Percentiles rank a stretch among this genome's conserved stretches.
phyloP scores from a whole-genome alignment of 92 coral and sea anemone genomes.

The Scolanthus callimorphus region DNA sequence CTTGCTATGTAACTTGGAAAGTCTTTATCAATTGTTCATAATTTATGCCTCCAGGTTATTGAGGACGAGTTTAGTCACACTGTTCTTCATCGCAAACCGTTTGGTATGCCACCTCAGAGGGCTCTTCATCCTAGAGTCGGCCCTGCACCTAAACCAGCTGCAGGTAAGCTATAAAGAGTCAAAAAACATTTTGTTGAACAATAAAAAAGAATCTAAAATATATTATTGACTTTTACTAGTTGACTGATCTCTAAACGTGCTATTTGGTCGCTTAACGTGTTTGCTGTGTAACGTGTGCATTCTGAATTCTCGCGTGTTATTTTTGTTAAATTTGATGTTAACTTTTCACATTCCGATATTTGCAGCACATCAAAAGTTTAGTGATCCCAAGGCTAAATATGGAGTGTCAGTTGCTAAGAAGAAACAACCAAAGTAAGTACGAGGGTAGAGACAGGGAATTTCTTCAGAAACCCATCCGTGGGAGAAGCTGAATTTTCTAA shows the following conservation, averaged over 20 bases:
- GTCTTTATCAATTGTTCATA: background rate
- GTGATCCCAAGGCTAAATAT: slow-evolving; percentile 92
- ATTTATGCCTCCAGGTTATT: slow-evolving; percentile 49
- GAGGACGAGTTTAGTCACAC: slow-evolving; percentile 95
- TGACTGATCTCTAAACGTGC: no score
- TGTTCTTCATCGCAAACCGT: slow-evolving; percentile 91
- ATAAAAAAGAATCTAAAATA: no score
- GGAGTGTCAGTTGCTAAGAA: slow-evolving; percentile 94
- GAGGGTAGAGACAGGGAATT: no score
- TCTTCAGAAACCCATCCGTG: no score
- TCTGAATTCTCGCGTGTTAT: no score
- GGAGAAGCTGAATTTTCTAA: no score
- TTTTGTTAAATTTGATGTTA: background rate
- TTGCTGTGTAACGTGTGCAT: no score
- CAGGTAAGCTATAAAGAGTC: no score
- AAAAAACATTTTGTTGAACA: no score
- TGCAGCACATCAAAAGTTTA: slow-evolving; percentile 61
- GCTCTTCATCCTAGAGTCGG: slow-evolving; percentile 32
- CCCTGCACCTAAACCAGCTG: slow-evolving; percentile 59
- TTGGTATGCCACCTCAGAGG: slow-evolving; percentile 73
- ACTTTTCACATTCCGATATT: background rate
- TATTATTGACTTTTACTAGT: no score
- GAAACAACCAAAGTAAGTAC: slow-evolving; percentile 63
- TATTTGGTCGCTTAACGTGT: no score
- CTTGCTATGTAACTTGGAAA: no score